Evolutionary conservation across 1,140 invertebrate species (phyloP), one percentile per base, ranked within the genome.

Genomic region (Calephelis virginiensis): DNA sequence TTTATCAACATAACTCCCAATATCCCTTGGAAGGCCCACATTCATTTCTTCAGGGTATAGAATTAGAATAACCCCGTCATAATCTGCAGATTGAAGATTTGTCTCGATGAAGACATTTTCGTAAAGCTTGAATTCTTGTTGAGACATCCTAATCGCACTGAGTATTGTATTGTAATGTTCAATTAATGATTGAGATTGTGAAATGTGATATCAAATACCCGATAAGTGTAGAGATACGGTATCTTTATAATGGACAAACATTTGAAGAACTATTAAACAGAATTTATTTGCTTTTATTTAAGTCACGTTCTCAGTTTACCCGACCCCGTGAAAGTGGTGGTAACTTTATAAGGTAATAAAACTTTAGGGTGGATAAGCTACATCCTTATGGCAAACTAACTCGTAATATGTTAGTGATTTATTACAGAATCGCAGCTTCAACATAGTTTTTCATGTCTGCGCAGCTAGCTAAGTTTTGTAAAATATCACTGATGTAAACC

Each of bases 41-140:
- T 85, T 80, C 63, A 80, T 68, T 7, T 86, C 81, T 70, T 86
- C 80, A 0, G 92, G 91, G 59, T 90, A 90, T 6, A 90, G 68
- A 0, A 93, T 78, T 0, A 93, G 66, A 0, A 93, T 69, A 0
- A 93, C 87, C 3, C 86, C 92, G 79, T 93, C 92, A 64, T 92
- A 93, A 14, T 90, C 83, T 0, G 78, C 38, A 0, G 82, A 85
- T 53, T 81, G 80, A 11, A 92, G 68, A 68, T 86, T 86, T 0
- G 80, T 87, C 73, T 90, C 90, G 6, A 90, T 82, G 40, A 91
- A 91, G 60, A 90, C 77, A 67, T 89, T 91, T 9, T 85, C 82
- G 72, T 89, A 83, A 0, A 91, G 61, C 66, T 89, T 91, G 13
- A 80, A 85, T 6, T 83, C 78, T 48, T 69, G 76, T 13, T 63